Conservation (phyloP, 92 coral and sea anemone species). For the Montipora capitata region DNA sequence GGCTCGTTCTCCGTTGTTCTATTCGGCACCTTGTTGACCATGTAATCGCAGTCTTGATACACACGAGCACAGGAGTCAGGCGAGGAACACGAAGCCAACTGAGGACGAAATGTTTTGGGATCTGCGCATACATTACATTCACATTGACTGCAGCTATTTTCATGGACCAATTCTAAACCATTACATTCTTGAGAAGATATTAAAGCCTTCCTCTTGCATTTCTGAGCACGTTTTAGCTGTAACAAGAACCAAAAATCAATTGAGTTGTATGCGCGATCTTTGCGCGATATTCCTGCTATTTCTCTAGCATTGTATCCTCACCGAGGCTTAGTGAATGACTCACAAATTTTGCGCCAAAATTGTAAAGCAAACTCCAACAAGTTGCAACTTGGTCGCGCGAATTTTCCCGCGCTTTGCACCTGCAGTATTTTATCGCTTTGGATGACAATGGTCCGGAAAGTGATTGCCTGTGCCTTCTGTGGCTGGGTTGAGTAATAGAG, state of each 20-base stretch:
- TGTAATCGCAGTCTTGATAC: slow-evolving; percentile 48
- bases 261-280: neutral
- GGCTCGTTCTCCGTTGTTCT: slow-evolving; percentile 44
- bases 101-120: slow-evolving; percentile 50
- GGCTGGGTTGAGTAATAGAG: no score
- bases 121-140: slow-evolving; percentile 34
- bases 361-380: no score
- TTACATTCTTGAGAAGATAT: slow-evolving; percentile 12
- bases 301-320: no score
- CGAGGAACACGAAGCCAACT: slow-evolving; percentile 46
- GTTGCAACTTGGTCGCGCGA: neutral
- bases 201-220: slow-evolving; percentile 41
- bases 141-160: slow-evolving; percentile 25
- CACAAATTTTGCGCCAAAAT: no score
- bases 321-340: no score
- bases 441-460: no score
- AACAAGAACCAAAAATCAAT: neutral
- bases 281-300: no score
- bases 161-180: slow-evolving; percentile 27
- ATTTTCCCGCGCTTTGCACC: no score
- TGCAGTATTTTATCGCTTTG: no score
- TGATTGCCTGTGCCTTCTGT: no score
- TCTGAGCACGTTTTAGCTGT: slow-evolving; percentile 58
- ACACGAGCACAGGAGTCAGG: slow-evolving; percentile 51
- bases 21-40: slow-evolving; percentile 47